phyloP scores from a whole-genome alignment of 2,113 vertebrate species.

The Eptatretus burgeri region DNA sequence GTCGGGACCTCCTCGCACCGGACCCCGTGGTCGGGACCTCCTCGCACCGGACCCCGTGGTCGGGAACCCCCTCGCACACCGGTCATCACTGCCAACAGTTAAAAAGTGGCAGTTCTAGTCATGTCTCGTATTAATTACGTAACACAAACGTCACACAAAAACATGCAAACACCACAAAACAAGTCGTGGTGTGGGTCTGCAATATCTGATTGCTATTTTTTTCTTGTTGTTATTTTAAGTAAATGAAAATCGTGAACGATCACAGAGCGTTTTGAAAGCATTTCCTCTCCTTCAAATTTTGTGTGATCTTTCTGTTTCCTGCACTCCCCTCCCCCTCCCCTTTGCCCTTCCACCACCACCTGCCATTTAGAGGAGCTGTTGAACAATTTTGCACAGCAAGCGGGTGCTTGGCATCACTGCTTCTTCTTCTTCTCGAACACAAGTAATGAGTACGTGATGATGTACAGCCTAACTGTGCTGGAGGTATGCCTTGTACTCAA shows the following conservation, averaged over 20 bases:
- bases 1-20: no score
- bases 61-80: no score
- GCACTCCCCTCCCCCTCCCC: neutral
- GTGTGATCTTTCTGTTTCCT: neutral
- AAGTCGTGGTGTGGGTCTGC: no score
- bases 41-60: no score
- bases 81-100: no score
- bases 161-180: no score
- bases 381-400: slow-evolving; percentile 93
- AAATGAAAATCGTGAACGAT: neutral
- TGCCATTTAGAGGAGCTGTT: slow-evolving; percentile 58
- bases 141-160: no score
- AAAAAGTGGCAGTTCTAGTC: no score
- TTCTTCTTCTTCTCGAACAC: slow-evolving; percentile 90
- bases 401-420: slow-evolving; percentile 87
- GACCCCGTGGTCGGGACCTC: no score
- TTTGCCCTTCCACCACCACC: slow-evolving; percentile 9
- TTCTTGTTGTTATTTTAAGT: neutral
- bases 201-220: no score
- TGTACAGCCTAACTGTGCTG: slow-evolving; percentile 97
- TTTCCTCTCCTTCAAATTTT: neutral
- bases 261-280: neutral
- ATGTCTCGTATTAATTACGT: no score
- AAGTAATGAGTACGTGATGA: slow-evolving; percentile 91
- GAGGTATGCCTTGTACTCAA: slow-evolving; percentile 33